Evolutionary conservation across 2,797 vertebrate species (phyloP), one percentile per base, ranked within the genome.

Genomic region (Helostoma temminkii): DNA sequence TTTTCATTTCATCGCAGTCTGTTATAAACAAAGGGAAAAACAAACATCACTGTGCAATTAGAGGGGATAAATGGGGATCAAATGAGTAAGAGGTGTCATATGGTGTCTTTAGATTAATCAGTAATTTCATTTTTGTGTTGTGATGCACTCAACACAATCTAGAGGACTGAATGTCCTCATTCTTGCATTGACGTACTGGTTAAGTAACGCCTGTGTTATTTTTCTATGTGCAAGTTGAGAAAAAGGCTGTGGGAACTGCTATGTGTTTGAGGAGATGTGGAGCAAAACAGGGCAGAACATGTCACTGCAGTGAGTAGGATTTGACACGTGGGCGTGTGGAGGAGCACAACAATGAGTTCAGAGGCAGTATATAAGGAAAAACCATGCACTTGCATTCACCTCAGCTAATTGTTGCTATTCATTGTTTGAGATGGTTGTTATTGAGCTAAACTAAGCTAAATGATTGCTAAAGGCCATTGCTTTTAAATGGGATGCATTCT

Each of bases 91-190:
- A 71, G 49, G 48, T 59, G 52, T 64, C 82, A 76, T 69, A 74
- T 56, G 73, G 46, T 71, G 54, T 71, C 75, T 74, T 61, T 6
- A n/a, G 28, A 78, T 66, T 42, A 59, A 75, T 86, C 69, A 49
- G 64, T 81, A 71, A 80, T 83, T 81, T 81, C 19, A 37, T 61
- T 77, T 56, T 34, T 57, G 60, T 19, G 48, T 45, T 25, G 22
- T 46, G 30, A 26, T 39, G 64, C 21, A 6, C 28, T 65, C 47
- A 4, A 5, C 15, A 24, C 48, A 68, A 47, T 78, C 64, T 53
- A 2, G 16, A 11, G 30, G 47, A 1, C 28, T n/a, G 19, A 41
- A 54, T 32, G 1, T 28, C 19, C 39, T 36, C 18, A 6, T 18
- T 25, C 61, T 34, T 60, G 9, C 36, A 22, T 42, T 16, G 30